phyloP scores from a whole-genome alignment of 2,113 vertebrate species.

The Lanius collurio region DNA sequence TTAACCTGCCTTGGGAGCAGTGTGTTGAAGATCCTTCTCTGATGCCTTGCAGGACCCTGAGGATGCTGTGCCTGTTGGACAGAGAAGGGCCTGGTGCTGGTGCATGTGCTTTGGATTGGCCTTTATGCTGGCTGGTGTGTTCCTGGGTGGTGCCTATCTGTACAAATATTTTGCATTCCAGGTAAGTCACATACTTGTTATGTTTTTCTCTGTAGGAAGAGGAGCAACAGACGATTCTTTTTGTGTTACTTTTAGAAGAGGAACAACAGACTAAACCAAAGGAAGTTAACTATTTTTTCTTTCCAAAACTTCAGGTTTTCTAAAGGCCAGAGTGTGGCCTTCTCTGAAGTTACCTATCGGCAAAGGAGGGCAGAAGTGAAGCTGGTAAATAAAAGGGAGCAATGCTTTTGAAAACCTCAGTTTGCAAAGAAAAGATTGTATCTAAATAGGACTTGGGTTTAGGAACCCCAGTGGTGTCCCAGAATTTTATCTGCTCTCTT shows the following conservation, averaged over 20 bases:
- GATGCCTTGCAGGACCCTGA: slow-evolving; percentile 81
- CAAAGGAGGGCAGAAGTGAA: background rate
- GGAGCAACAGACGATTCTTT: background rate
- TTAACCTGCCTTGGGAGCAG: background rate
- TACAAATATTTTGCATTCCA: slow-evolving; percentile 87
- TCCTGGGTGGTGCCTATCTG: slow-evolving; percentile 91
- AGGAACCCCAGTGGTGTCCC: background rate
- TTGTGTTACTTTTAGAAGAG: background rate
- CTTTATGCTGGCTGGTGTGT: slow-evolving; percentile 91
- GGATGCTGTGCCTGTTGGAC: slow-evolving; percentile 75
- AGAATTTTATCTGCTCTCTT: background rate
- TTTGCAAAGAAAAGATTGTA: background rate
- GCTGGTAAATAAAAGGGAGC: background rate
- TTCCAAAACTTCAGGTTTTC: background rate
- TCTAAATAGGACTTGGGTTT: background rate
- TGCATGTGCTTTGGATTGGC: slow-evolving; percentile 94
- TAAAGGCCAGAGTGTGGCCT: background rate
- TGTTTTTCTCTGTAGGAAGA: background rate
- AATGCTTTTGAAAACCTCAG: background rate
- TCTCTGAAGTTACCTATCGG: background rate
- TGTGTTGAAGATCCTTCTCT: background rate
- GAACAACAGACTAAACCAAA: background rate
- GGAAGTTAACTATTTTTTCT: background rate
- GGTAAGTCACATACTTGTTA: slow-evolving; percentile 69
- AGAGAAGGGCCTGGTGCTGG: slow-evolving; percentile 92